Evolutionary conservation across 2,113 vertebrate genomes (phyloP), one percentile per base, ranked within the genome.

Genomic region (Cariama cristata): DNA sequence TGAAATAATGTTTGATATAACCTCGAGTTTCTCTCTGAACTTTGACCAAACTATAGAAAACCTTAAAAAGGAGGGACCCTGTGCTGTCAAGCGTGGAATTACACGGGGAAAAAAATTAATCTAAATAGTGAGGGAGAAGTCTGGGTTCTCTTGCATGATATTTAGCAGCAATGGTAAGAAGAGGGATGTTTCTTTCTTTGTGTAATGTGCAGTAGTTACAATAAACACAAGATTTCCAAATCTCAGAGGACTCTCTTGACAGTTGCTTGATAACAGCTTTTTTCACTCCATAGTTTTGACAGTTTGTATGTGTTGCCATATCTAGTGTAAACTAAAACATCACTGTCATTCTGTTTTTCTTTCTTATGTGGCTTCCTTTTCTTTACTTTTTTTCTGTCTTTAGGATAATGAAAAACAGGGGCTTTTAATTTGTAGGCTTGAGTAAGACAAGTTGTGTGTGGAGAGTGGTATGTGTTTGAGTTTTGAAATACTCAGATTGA

Each of bases 141-240:
- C 97, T 97, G 72, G 97, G 92, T 98, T 98, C 97, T 98, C 95
- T 96, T 95, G 94, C 97, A 95, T 98, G 98, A 97, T 98, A 98
- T 98, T 98, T 98, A 98, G 97, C 97, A 97, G 98, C 97, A 97
- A 95, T 97, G 96, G 97, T 98, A 98, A 98, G 95, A 91, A 98
- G 96, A 98, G 97, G 98, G 98, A 97, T 98, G 98, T 98, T 98
- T 98, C 98, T 98, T 98, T 98, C 98, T 98, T 98, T 98, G 98
- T 98, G 97, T 98, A 98, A 98, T 98, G 97, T 98, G 98, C 97
- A 98, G 98, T 98, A 98, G 98, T 98, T 99, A 98, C 98, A 98
- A 98, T 99, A 99, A 98, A 98, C 98, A 98, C 98, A 98, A 98
- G 98, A 98, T 98, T 98, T 99, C 98, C 97, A 98, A 98, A 98